A percentile compares a stretch with the other conserved stretches of the same genome.
Evolutionary conservation across 2,113 vertebrate species (phyloP).

Genomic region (Orycteropus afer): DNA sequence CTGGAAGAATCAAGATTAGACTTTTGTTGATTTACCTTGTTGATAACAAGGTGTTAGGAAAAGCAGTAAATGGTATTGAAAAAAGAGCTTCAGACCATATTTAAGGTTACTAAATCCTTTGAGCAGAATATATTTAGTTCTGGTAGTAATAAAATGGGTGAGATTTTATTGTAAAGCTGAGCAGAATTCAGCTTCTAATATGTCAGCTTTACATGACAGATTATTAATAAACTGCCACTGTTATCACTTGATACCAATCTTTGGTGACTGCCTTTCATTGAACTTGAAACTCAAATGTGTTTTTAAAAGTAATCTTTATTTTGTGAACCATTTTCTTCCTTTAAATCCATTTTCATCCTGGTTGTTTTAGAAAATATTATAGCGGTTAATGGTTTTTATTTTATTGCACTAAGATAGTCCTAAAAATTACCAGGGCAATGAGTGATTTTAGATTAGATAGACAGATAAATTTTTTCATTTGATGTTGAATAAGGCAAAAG

Average conservation of each 20-base stretch:
- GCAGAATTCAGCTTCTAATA: conserved; percentile 67
- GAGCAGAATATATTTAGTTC: conserved; percentile 64
- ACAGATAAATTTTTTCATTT: neutral
- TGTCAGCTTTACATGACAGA: conserved; percentile 78
- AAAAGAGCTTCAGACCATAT: conserved; percentile 63
- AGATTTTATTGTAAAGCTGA: conserved; percentile 78
- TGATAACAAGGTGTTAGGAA: conserved; percentile 64
- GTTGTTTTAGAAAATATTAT: neutral
- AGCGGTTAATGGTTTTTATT: neutral
- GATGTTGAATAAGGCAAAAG: neutral
- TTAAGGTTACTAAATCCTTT: conserved; percentile 73
- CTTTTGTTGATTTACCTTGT: conserved; percentile 50
- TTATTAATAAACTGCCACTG: conserved; percentile 83
- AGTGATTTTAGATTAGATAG: neutral
- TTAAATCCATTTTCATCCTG: neutral
- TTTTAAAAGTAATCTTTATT: conserved; percentile 65
- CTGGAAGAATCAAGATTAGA: conserved; percentile 57
- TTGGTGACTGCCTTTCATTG: conserved; percentile 57
- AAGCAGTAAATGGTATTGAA: conserved; percentile 19
- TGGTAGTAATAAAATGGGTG: conserved; percentile 68
- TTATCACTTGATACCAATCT: conserved; percentile 72
- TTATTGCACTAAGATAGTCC: conserved; percentile 31
- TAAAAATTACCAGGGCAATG: neutral
- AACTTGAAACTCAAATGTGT: conserved; percentile 73
- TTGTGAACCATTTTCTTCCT: conserved; percentile 65